A percentile compares a stretch with the other conserved stretches of the same genome.
Conservation (phyloP, 2,797 vertebrate genomes). For the Myotis planiceps region DNA sequence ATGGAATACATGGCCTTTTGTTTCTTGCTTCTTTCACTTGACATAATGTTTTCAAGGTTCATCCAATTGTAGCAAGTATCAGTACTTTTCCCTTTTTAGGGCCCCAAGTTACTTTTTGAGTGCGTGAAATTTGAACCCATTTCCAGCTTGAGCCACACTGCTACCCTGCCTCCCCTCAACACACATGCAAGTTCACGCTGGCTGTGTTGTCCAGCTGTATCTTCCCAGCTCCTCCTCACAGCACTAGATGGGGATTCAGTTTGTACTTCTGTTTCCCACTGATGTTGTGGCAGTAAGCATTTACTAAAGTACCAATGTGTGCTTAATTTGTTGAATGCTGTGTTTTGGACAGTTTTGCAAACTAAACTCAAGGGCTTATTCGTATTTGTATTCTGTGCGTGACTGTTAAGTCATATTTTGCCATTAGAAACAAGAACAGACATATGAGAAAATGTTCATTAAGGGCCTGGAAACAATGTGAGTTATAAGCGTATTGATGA, state of each 20-base stretch:
- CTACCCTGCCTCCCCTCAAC: background rate
- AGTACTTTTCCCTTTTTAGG: background rate
- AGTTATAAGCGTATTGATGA: background rate
- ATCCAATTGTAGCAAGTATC: background rate
- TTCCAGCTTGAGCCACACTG: fast-evolving
- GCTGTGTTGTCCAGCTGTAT: fast-evolving
- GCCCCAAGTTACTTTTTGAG: background rate
- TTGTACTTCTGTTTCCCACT: background rate
- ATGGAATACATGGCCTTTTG: background rate
- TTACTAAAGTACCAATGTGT: background rate
- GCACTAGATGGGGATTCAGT: fast-evolving
- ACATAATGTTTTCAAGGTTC: background rate
- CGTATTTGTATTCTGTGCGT: background rate
- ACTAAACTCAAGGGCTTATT: background rate
- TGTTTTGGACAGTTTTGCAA: background rate
- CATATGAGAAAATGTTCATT: background rate
- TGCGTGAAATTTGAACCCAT: background rate
- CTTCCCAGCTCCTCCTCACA: background rate
- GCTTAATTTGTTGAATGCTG: background rate
- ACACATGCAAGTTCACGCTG: background rate
- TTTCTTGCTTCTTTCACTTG: background rate
- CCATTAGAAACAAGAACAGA: background rate
- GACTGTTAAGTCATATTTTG: background rate
- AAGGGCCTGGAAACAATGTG: background rate
- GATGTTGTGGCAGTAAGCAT: background rate